Base-by-base conservation (phyloP, 53 echinoderm and acorn worm species). In the Paracentrotus lividus region DNA sequence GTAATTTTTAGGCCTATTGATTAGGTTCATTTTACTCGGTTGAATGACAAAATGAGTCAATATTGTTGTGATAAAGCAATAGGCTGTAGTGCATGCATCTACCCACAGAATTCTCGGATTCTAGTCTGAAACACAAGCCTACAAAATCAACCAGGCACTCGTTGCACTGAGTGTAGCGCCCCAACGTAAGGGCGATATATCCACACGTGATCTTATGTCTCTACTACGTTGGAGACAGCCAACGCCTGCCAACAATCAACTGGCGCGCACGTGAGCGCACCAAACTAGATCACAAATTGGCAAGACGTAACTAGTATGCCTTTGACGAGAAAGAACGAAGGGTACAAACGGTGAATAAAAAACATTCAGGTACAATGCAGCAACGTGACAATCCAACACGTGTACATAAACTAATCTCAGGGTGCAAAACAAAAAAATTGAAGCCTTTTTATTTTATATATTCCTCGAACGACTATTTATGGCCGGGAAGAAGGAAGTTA, bases 301-400 rank as follows among this genome's bases (percentile, higher is more conserved):
- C n/a, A n/a, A n/a, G n/a, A n/a, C n/a, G n/a, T n/a, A n/a, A n/a
- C n/a, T n/a, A n/a, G n/a, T n/a, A n/a, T n/a, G n/a, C n/a, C n/a
- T n/a, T n/a, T n/a, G n/a, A n/a, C n/a, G n/a, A n/a, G n/a, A 9
- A 78, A 78, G 81, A 45, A n/a, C 40, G 47, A 10, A 47, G 81
- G 81, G 44, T 45, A 47, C 47, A 12, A 12, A 18, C 81, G 44
- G 49, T 47, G 26, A 81, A 1, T 10, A 24, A 81, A 81, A 81
- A 49, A 24, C 23, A 77, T 81, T 26, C 4, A 40, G 21, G 5
- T 81, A n/a, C n/a, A n/a, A n/a, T n/a, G 24, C 21, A 45, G 44
- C 81, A 81, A 81, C 81, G 81, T 81, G 81, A 81, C 81, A 81
- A 81, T 47, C 45, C 3, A 10, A 81, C 81, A 81, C 81, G 81